Percentiles rank a stretch among this genome's conserved stretches.
Evolutionary conservation across 64 coral and sea anemone genomes (phyloP).

Genomic region (Pocillopora damicornis): DNA sequence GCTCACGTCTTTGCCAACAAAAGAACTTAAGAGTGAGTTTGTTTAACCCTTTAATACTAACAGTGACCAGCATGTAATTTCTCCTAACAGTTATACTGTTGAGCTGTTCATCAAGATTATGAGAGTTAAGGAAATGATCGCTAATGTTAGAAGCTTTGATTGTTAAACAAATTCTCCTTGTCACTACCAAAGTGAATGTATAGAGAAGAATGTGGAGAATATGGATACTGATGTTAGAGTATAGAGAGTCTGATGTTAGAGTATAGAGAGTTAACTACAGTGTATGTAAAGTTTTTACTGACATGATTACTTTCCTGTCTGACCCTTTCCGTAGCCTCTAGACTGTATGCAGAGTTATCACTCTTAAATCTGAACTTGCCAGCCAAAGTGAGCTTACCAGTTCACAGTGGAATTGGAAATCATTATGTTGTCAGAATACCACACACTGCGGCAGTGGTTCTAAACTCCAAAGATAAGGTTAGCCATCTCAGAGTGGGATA

Average conservation of each 20-base stretch:
- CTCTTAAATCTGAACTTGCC: conserved; percentile 92
- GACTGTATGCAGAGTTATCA: conserved; percentile 92
- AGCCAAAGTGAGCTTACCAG: conserved; percentile 83
- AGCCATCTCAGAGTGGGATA: not conserved
- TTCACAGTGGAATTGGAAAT: conserved; percentile 69
- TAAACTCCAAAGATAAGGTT: conserved; percentile 99
- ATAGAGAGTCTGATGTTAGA: too few relatives aligned
- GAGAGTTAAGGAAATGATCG: too few relatives aligned
- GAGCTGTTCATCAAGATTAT: too few relatives aligned
- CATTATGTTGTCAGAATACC: conserved; percentile 99
- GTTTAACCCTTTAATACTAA: not conserved
- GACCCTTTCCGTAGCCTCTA: conserved; percentile 52
- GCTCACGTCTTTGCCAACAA: conserved; percentile 75
- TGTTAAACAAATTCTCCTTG: too few relatives aligned
- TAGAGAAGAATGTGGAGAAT: too few relatives aligned
- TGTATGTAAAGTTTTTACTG: too few relatives aligned
- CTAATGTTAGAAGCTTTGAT: too few relatives aligned
- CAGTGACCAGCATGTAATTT: too few relatives aligned
- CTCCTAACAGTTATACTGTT: too few relatives aligned
- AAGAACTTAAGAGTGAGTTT: conserved; percentile 87
- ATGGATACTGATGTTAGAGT: too few relatives aligned
- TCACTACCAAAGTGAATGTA: too few relatives aligned
- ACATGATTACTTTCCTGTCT: not conserved
- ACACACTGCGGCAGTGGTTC: conserved; percentile 92
- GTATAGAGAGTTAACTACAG: too few relatives aligned